phyloP scores from a whole-genome alignment of 2,113 vertebrate genomes.

The Heterotis niloticus region DNA sequence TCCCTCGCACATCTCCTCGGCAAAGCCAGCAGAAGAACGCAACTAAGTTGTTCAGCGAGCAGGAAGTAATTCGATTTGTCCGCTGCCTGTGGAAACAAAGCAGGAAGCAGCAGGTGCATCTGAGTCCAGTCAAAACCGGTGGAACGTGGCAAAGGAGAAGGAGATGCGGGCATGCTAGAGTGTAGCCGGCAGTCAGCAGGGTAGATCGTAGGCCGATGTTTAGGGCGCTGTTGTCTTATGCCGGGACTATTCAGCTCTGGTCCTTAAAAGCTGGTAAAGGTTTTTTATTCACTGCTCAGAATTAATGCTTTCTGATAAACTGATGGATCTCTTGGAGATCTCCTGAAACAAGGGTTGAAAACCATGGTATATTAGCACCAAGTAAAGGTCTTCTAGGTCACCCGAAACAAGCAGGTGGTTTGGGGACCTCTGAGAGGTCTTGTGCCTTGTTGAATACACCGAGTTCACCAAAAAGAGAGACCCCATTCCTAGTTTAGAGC shows the following conservation, averaged over 20 bases:
- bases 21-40: too few relatives aligned
- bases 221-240: not conserved
- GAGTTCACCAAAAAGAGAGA: too few relatives aligned
- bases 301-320: too few relatives aligned
- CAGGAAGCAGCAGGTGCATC: not conserved
- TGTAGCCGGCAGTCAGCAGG: not conserved
- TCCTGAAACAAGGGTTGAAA: too few relatives aligned
- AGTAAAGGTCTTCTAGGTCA: too few relatives aligned
- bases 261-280: not conserved
- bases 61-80: not conserved
- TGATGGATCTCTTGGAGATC: too few relatives aligned
- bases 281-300: not conserved
- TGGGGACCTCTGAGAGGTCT: too few relatives aligned
- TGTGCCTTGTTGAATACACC: too few relatives aligned
- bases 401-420: too few relatives aligned
- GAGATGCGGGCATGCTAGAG: not conserved
- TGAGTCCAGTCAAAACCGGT: not conserved
- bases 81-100: not conserved
- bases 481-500: too few relatives aligned
- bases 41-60: not conserved
- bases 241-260: not conserved
- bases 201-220: not conserved
- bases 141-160: not conserved
- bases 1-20: too few relatives aligned
- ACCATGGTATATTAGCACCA: too few relatives aligned